Evolutionary conservation across 2,797 vertebrate genomes (phyloP), one percentile per base, ranked within the genome.

Genomic region (Microcaecilia unicolor): DNA sequence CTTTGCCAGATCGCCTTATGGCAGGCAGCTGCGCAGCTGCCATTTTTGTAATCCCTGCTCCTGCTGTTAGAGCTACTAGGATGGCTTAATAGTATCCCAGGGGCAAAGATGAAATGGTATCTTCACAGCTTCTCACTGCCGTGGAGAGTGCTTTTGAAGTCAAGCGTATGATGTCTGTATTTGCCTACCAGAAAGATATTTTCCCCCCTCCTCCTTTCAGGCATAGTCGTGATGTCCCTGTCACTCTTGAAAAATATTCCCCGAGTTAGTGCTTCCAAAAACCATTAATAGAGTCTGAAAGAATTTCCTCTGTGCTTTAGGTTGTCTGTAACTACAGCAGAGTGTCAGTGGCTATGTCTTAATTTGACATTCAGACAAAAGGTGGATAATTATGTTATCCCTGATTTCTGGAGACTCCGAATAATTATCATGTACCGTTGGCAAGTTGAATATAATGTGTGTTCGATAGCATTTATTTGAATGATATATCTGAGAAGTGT

Each of bases 31-130:
- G 83, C 72, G 74, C 81, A 80, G 81, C 74, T 84, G 82, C 75
- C 72, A 67, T 70, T 85, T 81, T 73, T 81, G 78, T 91, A 85
- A 88, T 90, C 80, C 83, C 47, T 80, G 80, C 62, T 79, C 81
- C 77, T 78, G 68, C 84, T 87, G 82, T 84, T 81, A 69, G 85
- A 83, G 78, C 81, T 87, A 86, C 85, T 82, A 87, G 81, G 85
- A 87, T 91, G 81, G 79, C 87, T 91, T 93, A 93, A 93, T 92
- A 90, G 92, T 87, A 89, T 95, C 92, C 92, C 89, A 90, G 84
- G 91, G 92, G 92, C 87, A 89, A 81, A 90, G 87, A 93, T 93
- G 90, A 98, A 95, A 93, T 78, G 35, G 70, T 87, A 86, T 88
- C 85, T 87, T 86, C 74, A 80, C 81, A 81, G 87, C 79, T 84